Base-by-base conservation (phyloP, 2,888 invertebrate genomes). In the Leptopterna dolabrata region DNA sequence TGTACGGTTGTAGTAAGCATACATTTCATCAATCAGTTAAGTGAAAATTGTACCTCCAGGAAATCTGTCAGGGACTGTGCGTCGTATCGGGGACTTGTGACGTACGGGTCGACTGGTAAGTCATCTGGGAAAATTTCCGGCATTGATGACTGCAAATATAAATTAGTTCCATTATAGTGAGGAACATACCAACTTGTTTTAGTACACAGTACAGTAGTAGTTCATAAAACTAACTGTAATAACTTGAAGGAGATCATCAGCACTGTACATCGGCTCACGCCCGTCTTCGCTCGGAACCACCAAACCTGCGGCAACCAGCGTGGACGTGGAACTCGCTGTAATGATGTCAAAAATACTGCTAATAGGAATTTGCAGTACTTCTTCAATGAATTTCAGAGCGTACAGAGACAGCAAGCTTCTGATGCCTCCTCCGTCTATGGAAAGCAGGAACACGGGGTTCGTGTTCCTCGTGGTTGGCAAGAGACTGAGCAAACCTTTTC, bases 311-410 rank as follows among this genome's bases (percentile, higher is more conserved):
- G 78, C 78, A 0, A 78, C 78, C 24, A 78, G 2, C 1, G 45
- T n/a, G 16, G 78, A n/a, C 0, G 78, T 45, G 1, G 78, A 78
- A 45, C 43, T 45, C 11, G 78, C 78, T 0, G 78, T 14, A 0
- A 78, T 45, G 41, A 78, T 43, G 45, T 78, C 78, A n/a, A 78
- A 78, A 45, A 78, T 13, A 9, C 19, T 14, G 78, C 78, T 78
- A 45, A 78, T 78, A 1, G 78, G 78, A 45, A 78, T 7, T 3
- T 16, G 14, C 14, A 78, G 14, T 27, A 45, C 45, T 7, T 78
- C 41, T 45, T 78, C 78, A 6, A 78, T 24, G 19, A 45, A 78
- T 27, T 45, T 29, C 6, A 78, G 16, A 14, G 78, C 78, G 78
- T 78, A 78, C 1, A 78, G 13, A 0, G 78, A 45, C 45, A 78